A percentile compares a stretch with the other conserved stretches of the same genome.
Conservation (phyloP, 2,888 invertebrate species). For the Coleophora flavipennella region DNA sequence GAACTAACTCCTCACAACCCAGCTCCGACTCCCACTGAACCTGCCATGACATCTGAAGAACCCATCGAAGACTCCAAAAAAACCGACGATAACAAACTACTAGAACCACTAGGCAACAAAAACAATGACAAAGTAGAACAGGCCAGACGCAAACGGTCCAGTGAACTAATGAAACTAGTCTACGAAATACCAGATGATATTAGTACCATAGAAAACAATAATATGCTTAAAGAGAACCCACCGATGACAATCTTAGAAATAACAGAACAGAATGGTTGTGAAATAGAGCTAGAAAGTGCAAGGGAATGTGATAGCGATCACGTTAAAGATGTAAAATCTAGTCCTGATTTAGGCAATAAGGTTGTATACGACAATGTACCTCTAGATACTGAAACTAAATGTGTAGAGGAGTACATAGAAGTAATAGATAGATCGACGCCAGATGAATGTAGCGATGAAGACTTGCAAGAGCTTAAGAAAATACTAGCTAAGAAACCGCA, state of each 20-base stretch:
- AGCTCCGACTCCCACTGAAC: constrained; percentile 20
- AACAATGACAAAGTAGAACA: constrained; percentile 38
- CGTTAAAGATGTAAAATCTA: constrained; percentile 36
- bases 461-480: constrained; percentile 48
- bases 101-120: constrained; percentile 38
- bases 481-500: constrained; percentile 72
- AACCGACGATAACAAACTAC: constrained; percentile 40
- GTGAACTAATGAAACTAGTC: constrained; percentile 61
- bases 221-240: constrained; percentile 63
- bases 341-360: constrained; percentile 56
- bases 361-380: constrained; percentile 51
- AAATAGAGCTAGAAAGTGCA: constrained; percentile 38
- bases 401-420: constrained; percentile 50
- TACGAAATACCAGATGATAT: constrained; percentile 63
- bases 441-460: constrained; percentile 56
- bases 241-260: constrained; percentile 62
- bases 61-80: constrained; percentile 54
- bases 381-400: constrained; percentile 47
- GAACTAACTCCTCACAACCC: constrained; percentile 11
- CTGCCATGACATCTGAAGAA: constrained; percentile 64
- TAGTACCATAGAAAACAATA: constrained; percentile 44
- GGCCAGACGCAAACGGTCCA: constrained; percentile 31
- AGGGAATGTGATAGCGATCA: constrained; percentile 45
- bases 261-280: constrained; percentile 66
- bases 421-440: constrained; percentile 55